These are phyloP conservation scores for Rattus rattus DNA, from an alignment of 2,113 vertebrate species.

Conservation along the genomic window DNA sequence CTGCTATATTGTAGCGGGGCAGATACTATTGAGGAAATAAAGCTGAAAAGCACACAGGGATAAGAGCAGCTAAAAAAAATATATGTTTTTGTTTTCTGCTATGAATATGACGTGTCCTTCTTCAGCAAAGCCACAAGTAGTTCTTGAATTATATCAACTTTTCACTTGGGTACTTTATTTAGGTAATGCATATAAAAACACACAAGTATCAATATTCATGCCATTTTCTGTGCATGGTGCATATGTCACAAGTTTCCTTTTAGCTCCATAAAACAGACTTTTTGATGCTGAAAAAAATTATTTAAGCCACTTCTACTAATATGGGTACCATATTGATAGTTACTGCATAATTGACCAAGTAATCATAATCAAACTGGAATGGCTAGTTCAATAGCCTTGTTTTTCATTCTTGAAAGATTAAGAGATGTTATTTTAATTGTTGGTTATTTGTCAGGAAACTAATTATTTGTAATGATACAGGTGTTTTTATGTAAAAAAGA, in stretches of 20 bases:
- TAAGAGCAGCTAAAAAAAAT: background rate
- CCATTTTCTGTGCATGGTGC: background rate
- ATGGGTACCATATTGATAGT: background rate
- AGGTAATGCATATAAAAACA: background rate
- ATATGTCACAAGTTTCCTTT: background rate
- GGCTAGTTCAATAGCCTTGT: background rate
- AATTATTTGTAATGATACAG: constrained; percentile 32
- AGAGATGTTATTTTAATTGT: background rate
- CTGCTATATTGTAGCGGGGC: background rate
- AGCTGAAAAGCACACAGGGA: background rate
- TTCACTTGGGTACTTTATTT: constrained; percentile 22
- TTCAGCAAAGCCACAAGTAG: background rate
- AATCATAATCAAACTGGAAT: constrained; percentile 20
- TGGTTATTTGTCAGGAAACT: constrained; percentile 40
- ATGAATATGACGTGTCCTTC: background rate
- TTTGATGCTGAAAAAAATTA: background rate
- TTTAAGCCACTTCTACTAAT: background rate
- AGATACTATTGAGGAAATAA: background rate
- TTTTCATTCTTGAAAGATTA: constrained; percentile 44
- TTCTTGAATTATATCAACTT: background rate
- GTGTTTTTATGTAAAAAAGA: constrained; percentile 35
- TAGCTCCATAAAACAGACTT: constrained; percentile 1
- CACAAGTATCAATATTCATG: background rate
- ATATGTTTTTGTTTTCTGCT: background rate
- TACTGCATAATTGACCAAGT: constrained; percentile 28